Conservation (phyloP, 2,888 invertebrate species). For the Drosophila yooni region DNA sequence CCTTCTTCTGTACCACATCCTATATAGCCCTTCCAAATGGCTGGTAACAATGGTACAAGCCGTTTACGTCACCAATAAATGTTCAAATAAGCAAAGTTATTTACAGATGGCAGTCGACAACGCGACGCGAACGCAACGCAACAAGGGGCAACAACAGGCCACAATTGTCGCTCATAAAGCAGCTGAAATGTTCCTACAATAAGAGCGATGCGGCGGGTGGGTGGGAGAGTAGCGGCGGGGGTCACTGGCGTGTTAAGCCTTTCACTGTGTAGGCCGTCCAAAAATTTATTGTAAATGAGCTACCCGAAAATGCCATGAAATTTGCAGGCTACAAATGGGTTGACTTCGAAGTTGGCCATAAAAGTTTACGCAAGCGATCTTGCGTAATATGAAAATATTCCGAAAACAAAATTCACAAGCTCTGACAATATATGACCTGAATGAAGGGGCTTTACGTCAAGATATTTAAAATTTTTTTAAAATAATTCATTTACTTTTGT, state of each 20-base stretch:
- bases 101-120: slow-evolving; percentile 59
- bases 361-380: slow-evolving; percentile 1
- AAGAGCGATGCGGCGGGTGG: neutral
- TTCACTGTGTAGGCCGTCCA: slow-evolving; percentile 67
- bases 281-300: slow-evolving; percentile 74
- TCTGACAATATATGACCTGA: neutral
- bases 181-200: slow-evolving; percentile 51
- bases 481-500: neutral
- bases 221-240: neutral
- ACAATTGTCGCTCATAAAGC: slow-evolving; percentile 74
- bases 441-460: neutral
- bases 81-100: slow-evolving; percentile 77
- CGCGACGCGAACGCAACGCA: slow-evolving; percentile 11
- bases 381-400: neutral
- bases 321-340: slow-evolving; percentile 44
- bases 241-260: slow-evolving; percentile 53
- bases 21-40: slow-evolving; percentile 24
- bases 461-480: neutral
- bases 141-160: slow-evolving; percentile 34
- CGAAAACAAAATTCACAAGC: neutral
- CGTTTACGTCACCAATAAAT: slow-evolving; percentile 78
- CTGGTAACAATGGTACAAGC: slow-evolving; percentile 59
- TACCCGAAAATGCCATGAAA: slow-evolving; percentile 61
- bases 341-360: slow-evolving; percentile 26
- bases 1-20: slow-evolving; percentile 10